Percentiles rank a stretch among this genome's conserved stretches.
Evolutionary conservation across 35 echinoderm and acorn worm species (phyloP).

Genomic region (Strongylocentrotus purpuratus): DNA sequence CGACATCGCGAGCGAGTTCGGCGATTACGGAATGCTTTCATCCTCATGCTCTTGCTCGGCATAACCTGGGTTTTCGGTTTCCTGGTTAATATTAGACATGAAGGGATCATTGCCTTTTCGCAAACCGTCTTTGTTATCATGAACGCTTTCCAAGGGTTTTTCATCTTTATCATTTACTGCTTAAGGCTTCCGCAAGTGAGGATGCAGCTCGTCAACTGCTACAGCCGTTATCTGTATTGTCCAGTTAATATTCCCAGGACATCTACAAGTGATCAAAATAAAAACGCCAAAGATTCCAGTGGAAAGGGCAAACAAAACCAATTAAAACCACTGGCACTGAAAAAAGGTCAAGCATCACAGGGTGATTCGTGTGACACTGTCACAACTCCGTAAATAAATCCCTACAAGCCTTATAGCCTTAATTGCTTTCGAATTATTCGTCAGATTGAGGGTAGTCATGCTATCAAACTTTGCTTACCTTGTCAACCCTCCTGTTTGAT

Average conservation of each 20-base stretch:
- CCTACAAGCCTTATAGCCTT: too few species aligned
- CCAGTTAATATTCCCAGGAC: background rate
- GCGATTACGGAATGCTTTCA: slow-evolving; percentile 34
- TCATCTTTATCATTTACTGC: slow-evolving; percentile 33
- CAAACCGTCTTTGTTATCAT: slow-evolving; percentile 14
- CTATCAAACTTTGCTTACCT: too few species aligned
- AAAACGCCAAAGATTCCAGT: background rate
- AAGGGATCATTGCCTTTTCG: background rate
- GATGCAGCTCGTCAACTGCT: background rate
- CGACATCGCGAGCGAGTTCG: slow-evolving; percentile 11
- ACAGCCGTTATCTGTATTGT: background rate
- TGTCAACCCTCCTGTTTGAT: too few species aligned
- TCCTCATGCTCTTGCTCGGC: slow-evolving; percentile 8
- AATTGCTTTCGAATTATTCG: too few species aligned
- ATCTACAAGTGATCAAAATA: background rate
- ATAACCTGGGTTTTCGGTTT: slow-evolving; percentile 24
- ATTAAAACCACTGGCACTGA: background rate
- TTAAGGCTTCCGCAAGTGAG: background rate
- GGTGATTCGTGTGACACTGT: background rate
- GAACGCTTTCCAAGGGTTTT: slow-evolving; percentile 49
- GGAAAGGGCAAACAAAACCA: background rate
- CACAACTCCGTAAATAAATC: background rate
- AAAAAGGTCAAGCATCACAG: background rate
- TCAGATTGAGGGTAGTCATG: too few species aligned
- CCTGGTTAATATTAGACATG: background rate